A percentile compares a stretch with the other conserved stretches of the same genome.
Conservation (phyloP, 2,888 invertebrate species). For the Drosophila tanythrix region DNA sequence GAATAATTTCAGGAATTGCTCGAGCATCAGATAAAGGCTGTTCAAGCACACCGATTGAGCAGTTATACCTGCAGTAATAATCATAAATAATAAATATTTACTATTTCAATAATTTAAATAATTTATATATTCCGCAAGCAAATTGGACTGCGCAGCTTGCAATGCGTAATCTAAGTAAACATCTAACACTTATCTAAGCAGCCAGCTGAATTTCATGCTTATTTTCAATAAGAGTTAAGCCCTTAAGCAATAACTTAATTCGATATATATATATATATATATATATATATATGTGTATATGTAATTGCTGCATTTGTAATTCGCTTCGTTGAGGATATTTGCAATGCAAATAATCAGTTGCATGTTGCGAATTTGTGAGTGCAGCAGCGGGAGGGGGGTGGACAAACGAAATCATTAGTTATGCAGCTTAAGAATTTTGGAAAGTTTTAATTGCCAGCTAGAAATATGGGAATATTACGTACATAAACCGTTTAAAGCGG, state of each 20-base stretch:
- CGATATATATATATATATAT: neutral
- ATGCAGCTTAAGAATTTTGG: constrained; percentile 62
- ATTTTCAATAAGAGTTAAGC: constrained; percentile 19
- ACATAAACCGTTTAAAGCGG: neutral
- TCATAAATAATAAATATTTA: neutral
- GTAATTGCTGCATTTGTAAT: constrained; percentile 44
- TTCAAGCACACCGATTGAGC: neutral
- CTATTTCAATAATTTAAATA: neutral
- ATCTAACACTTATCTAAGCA: neutral
- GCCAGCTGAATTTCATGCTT: constrained; percentile 5
- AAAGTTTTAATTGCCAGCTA: constrained; percentile 61
- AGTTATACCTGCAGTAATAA: neutral
- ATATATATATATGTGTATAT: neutral
- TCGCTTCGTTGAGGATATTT: constrained; percentile 49
- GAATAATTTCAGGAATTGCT: neutral
- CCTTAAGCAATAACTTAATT: neutral
- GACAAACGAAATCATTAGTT: constrained; percentile 73
- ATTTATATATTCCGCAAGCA: neutral
- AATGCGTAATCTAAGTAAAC: constrained; percentile 1
- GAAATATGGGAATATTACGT: neutral
- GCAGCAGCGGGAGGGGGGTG: constrained; percentile 13
- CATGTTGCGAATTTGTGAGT: constrained; percentile 51
- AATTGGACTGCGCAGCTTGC: neutral
- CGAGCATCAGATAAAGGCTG: neutral
- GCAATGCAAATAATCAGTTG: constrained; percentile 79